Evolutionary conservation across 2,797 vertebrate genomes (phyloP), one percentile per base, ranked within the genome.

Genomic region (Bufotes viridis): DNA sequence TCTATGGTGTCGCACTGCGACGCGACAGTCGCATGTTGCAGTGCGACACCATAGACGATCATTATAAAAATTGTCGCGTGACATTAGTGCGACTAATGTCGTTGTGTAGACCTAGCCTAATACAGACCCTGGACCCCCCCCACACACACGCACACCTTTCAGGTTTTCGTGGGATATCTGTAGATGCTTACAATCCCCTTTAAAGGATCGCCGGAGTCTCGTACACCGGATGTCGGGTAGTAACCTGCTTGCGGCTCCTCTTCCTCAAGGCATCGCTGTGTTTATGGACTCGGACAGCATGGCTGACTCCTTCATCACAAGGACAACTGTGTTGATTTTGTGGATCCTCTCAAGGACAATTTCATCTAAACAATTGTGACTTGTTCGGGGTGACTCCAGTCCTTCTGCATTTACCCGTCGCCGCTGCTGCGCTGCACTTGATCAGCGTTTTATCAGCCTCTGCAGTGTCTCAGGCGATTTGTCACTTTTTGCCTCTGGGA

Each of bases 401-500:
- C 69, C 70, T 67, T 60, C 84, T 70, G 78, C 78, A 60, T 83
- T 63, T 42, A 75, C 87, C 69, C 72, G n/a, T 34, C 42, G 42
- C 42, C 42, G 42, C 42, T 5, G 34, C 34, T 42, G 34, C 34
- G 2, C 57, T 63, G 42, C 53, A 22, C 82, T 79, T 84, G 61
- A 70, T 61, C 65, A 72, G 67, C 76, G 17, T 75, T 88, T 84
- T 72, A 72, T 84, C 76, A 78, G 82, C 70, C 82, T 76, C 58
- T 61, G 76, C 84, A 26, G 61, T 86, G 83, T 81, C 83, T 88
- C 49, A 10, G 26, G 78, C 20, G 81, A 75, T 75, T 85, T 88
- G 82, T 88, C 87, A 85, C 53, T 81, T 81, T 75, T 14, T 72
- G 81, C 87, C 51, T 53, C 75, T 63, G 87, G 87, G 81, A 88